These are phyloP conservation scores for Formicarius rufipectus DNA, from an alignment of 2,113 vertebrate species.

Conservation along the genomic window DNA sequence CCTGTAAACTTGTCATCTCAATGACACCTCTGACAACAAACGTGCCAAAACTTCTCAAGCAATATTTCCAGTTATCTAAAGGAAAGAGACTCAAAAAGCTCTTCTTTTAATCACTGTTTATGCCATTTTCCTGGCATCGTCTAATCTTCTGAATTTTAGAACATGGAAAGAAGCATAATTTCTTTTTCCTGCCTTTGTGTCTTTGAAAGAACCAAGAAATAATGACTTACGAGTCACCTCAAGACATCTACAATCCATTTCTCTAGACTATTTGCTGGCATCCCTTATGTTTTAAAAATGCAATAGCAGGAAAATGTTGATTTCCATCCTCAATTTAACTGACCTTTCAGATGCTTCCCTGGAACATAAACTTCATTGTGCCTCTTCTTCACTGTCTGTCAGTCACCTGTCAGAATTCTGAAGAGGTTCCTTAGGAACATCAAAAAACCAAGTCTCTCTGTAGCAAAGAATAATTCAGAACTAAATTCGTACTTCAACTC, in stretches of 20 bases:
- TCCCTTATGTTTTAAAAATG: neutral
- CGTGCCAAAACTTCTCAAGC: neutral
- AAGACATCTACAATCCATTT: neutral
- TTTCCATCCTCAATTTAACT: neutral
- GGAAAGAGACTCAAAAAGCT: neutral
- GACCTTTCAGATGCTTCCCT: conserved; percentile 6
- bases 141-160: neutral
- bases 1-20: neutral
- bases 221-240: neutral
- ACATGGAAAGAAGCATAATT: neutral
- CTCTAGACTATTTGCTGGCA: neutral
- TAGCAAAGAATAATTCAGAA: conserved; percentile 1
- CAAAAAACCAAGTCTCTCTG: neutral
- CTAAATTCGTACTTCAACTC: neutral
- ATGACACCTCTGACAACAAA: neutral
- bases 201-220: neutral
- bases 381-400: neutral
- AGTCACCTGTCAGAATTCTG: neutral
- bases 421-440: conserved; percentile 16
- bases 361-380: neutral
- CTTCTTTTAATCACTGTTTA: neutral
- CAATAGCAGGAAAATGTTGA: neutral
- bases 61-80: neutral
- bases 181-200: neutral
- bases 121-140: neutral